A percentile compares a stretch with the other conserved stretches of the same genome.
Evolutionary conservation across 1,140 invertebrate genomes (phyloP).

Genomic region (Drosophila grimshawi): DNA sequence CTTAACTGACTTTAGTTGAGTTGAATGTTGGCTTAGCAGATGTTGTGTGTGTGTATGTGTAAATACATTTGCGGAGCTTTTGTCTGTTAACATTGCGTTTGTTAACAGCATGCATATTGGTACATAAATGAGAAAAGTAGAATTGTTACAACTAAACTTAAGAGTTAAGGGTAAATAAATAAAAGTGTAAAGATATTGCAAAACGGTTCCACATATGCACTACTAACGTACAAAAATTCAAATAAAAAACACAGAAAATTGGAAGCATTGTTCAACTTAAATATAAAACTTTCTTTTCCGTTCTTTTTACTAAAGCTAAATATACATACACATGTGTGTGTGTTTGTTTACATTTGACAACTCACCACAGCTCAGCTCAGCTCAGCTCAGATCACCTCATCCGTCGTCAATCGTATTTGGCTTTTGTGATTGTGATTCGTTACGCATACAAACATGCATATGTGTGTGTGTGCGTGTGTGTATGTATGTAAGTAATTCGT

Average conservation of each 20-base stretch:
- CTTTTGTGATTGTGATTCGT: too few relatives aligned
- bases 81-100: too few relatives aligned
- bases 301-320: constrained; percentile 40
- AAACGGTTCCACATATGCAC: constrained; percentile 32
- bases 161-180: constrained; percentile 42
- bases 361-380: too few relatives aligned
- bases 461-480: constrained; percentile 5
- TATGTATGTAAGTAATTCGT: constrained; percentile 4
- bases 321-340: constrained; percentile 4
- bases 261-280: constrained; percentile 59
- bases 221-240: constrained; percentile 29
- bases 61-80: too few relatives aligned
- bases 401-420: too few relatives aligned
- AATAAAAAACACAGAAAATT: constrained; percentile 60
- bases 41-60: too few relatives aligned
- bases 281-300: constrained; percentile 34
- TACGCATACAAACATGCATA: neutral
- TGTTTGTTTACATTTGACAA: too few relatives aligned
- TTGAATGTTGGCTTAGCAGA: too few relatives aligned
- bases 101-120: neutral
- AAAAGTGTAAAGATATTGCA: constrained; percentile 58
- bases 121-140: neutral
- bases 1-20: too few relatives aligned
- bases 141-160: constrained; percentile 8
- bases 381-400: too few relatives aligned